Evolutionary conservation across 37 sponge, comb jelly and placozoan genomes (phyloP), one percentile per base, ranked within the genome.

Genomic region (Mnemiopsis leidyi): DNA sequence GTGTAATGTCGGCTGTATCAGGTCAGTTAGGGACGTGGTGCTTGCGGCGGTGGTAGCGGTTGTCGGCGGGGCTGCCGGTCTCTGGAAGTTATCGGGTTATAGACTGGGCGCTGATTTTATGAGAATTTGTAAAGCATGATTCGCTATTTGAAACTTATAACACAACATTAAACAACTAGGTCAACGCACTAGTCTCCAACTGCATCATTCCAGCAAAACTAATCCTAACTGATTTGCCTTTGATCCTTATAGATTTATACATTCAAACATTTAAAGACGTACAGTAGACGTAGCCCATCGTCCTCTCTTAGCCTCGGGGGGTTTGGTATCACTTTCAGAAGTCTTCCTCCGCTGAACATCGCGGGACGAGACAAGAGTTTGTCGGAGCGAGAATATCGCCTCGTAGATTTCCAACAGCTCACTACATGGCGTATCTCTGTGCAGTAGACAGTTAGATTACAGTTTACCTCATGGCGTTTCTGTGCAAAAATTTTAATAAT

Each of bases 321-420:
- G 90, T 40, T 39, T 85, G 1, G 36, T 26, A 9, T 85, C 90
- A 28, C 90, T 37, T 61, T 40, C 61, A 20, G 26, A 35, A 5
- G 23, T 39, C 28, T 33, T 18, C 29, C 90, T 28, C 35, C 61
- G 33, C 90, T 85, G 90, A 3, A 40, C n/a, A 25, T 85, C 90
- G 24, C 90, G 90, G 18, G 40, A 40, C 30, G 9, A 29, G 23
- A 85, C 90, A 0, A 85, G 48, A 26, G 7, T 40, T 28, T 40
- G 90, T 40, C 90, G 7, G 1, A 40, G 33, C 48, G 33, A 7
- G 29, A 85, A 85, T 38, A 85, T 85, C 0, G 90, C 90, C 61
- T 85, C 90, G 61, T 85, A 85, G 16, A 85, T 85, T 61, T 85
- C 90, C 23, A 33, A 39, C 26, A 85, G 48, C 29, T 85, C 90